Percentiles rank a stretch among this genome's conserved stretches.
Evolutionary conservation across 2,113 vertebrate species (phyloP).

Genomic region (Tragulus kanchil): DNA sequence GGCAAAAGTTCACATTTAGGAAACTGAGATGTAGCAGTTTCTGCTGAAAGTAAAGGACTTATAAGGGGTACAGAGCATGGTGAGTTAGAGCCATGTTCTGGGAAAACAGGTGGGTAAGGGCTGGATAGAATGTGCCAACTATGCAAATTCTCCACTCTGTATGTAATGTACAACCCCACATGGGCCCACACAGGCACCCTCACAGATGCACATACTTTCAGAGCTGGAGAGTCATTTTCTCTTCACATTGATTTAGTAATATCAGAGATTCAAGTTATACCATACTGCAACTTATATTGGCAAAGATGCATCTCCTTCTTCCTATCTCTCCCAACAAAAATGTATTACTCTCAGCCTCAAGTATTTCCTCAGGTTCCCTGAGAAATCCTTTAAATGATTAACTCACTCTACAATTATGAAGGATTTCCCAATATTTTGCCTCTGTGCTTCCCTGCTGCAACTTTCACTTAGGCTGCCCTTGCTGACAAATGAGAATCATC

Average conservation of each 20-base stretch:
- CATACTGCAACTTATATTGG: not conserved
- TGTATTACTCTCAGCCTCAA: conserved; percentile 31
- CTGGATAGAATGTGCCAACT: not conserved
- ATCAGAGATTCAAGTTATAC: not conserved
- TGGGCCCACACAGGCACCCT: not conserved
- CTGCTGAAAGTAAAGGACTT: not conserved
- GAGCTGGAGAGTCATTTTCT: not conserved
- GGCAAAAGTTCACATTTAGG: not conserved
- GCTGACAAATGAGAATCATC: conserved; percentile 77
- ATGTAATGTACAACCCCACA: not conserved
- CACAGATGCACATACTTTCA: not conserved
- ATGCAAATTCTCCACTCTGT: not conserved
- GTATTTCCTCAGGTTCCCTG: conserved; percentile 32
- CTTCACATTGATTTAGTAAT: conserved; percentile 4
- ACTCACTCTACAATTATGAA: conserved; percentile 51
- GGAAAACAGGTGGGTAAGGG: not conserved
- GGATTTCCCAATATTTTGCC: conserved; percentile 46
- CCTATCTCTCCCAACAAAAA: not conserved
- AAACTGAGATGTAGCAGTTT: not conserved
- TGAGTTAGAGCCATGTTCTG: not conserved
- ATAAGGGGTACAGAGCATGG: not conserved
- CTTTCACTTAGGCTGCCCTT: conserved; percentile 63
- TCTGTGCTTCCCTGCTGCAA: conserved; percentile 40
- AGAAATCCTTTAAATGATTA: conserved; percentile 44
- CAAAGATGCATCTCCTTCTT: conserved; percentile 37